Percentiles rank a stretch among this genome's conserved stretches.
phyloP scores from a whole-genome alignment of 2,888 invertebrate genomes.

The Bellardia pandia region DNA sequence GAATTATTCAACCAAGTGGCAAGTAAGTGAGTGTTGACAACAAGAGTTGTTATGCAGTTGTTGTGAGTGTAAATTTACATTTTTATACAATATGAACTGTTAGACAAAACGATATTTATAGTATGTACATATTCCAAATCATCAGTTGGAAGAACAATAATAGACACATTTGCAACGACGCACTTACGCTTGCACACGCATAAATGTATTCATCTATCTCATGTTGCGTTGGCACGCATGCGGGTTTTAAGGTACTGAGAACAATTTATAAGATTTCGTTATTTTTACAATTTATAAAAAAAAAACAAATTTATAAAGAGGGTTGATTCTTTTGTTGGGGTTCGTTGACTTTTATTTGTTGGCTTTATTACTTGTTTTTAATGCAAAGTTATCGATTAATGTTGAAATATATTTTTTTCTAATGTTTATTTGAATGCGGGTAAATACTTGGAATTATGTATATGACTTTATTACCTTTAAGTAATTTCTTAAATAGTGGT shows the following conservation, averaged over 20 bases:
- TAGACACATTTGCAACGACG: conserved; percentile 22
- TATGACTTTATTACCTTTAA: conserved; percentile 6
- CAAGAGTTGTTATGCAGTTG: background rate
- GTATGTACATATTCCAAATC: background rate
- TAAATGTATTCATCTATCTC: conserved; percentile 3
- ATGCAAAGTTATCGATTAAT: conserved; percentile 9
- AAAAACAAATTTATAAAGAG: background rate
- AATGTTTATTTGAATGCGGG: conserved; percentile 44
- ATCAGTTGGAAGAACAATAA: background rate
- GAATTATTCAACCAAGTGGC: conserved; percentile 8
- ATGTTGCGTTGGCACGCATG: conserved; percentile 48
- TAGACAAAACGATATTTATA: conserved; percentile 31
- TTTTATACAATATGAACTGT: background rate
- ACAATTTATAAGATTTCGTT: background rate
- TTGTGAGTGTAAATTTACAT: background rate
- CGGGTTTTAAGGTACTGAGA: conserved; percentile 47
- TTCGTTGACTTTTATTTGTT: conserved; percentile 47
- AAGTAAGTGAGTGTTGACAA: conserved; percentile 32
- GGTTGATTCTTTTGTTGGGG: conserved; percentile 37
- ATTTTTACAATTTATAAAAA: too few species aligned
- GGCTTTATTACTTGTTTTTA: conserved; percentile 4
- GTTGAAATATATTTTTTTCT: background rate
- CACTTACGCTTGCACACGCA: conserved; percentile 14
- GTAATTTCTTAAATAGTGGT: background rate
- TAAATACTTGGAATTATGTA: conserved; percentile 1